Conservation (phyloP, 2,797 vertebrate species). For the Lagocephalus sceleratus region DNA sequence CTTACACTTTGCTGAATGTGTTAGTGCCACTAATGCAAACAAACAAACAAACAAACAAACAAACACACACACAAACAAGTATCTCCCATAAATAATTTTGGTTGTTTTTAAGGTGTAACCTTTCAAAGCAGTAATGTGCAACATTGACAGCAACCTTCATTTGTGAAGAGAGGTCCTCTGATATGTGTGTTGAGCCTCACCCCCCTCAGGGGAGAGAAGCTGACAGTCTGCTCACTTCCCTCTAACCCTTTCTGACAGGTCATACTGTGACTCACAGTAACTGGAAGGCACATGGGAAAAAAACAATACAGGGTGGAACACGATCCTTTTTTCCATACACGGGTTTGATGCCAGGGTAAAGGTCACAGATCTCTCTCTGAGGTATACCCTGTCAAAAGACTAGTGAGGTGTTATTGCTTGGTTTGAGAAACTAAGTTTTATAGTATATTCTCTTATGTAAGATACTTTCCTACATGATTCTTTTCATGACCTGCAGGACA, state of each 20-base stretch:
- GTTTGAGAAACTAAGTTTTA: conserved; percentile 12
- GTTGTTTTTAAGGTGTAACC: conserved; percentile 13
- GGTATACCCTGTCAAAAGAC: conserved; percentile 21
- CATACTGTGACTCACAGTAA: conserved; percentile 54
- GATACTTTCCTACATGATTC: conserved; percentile 19
- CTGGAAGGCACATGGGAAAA: conserved; percentile 35
- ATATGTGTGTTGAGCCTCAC: conserved; percentile 28
- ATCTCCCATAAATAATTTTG: not conserved
- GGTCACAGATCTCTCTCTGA: conserved; percentile 29
- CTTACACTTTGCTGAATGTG: no score
- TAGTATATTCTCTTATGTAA: conserved; percentile 20
- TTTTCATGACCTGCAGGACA: conserved; percentile 36
- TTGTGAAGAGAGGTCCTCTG: conserved; percentile 16
- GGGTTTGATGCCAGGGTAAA: conserved; percentile 31
- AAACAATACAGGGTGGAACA: conserved; percentile 23
- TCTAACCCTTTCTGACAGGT: conserved; percentile 59
- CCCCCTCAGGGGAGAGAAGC: conserved; percentile 26
- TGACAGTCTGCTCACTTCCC: conserved; percentile 32
- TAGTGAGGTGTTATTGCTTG: conserved; percentile 27
- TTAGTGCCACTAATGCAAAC: no score
- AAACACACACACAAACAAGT: not conserved
- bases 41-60: not conserved
- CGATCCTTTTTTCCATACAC: conserved; percentile 13
- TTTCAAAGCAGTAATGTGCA: conserved; percentile 4
- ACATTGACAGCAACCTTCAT: conserved; percentile 21